These are phyloP conservation scores for Sandelia bainsii DNA, from an alignment of 2,797 vertebrate genomes.

Conservation along the genomic window DNA sequence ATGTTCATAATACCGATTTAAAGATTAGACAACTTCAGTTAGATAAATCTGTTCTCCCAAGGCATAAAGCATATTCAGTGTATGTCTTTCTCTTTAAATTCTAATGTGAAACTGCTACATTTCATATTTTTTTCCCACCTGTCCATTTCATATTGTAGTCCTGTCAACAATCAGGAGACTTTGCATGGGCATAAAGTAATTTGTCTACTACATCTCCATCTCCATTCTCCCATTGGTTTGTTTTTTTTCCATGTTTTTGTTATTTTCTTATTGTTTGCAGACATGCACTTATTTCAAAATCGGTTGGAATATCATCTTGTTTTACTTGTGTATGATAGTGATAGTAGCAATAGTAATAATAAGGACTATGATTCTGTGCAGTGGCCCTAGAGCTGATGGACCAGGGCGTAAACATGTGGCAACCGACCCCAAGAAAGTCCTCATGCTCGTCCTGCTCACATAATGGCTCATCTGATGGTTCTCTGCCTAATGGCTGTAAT, in stretches of 20 bases:
- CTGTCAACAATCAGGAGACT: slow-evolving; percentile 36
- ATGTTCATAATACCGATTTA: slow-evolving; percentile 35
- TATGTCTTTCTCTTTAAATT: slow-evolving; percentile 27
- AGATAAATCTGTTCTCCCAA: slow-evolving; percentile 27
- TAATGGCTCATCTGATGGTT: slow-evolving; percentile 90
- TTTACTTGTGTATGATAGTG: slow-evolving; percentile 21
- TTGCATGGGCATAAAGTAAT: slow-evolving; percentile 63
- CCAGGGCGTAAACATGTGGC: slow-evolving; percentile 90
- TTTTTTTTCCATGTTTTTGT: slow-evolving; percentile 31
- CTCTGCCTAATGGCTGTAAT: slow-evolving; percentile 91
- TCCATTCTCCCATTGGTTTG: slow-evolving; percentile 49
- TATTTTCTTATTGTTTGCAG: slow-evolving; percentile 22
- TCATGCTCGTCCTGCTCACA: slow-evolving; percentile 97
- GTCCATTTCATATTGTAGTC: slow-evolving; percentile 45
- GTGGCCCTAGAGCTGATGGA: slow-evolving; percentile 94
- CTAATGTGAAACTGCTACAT: slow-evolving; percentile 14
- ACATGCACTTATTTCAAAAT: slow-evolving; percentile 10
- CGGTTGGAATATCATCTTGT: not conserved
- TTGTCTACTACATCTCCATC: slow-evolving; percentile 32
- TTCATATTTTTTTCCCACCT: slow-evolving; percentile 26
- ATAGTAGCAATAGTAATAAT: slow-evolving; percentile 20
- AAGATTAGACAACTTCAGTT: slow-evolving; percentile 15
- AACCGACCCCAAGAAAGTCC: slow-evolving; percentile 92
- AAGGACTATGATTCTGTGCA: slow-evolving; percentile 65
- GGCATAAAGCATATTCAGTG: not conserved